Conservation (phyloP, 2,797 vertebrate species). For the Ambastaia sidthimunki region DNA sequence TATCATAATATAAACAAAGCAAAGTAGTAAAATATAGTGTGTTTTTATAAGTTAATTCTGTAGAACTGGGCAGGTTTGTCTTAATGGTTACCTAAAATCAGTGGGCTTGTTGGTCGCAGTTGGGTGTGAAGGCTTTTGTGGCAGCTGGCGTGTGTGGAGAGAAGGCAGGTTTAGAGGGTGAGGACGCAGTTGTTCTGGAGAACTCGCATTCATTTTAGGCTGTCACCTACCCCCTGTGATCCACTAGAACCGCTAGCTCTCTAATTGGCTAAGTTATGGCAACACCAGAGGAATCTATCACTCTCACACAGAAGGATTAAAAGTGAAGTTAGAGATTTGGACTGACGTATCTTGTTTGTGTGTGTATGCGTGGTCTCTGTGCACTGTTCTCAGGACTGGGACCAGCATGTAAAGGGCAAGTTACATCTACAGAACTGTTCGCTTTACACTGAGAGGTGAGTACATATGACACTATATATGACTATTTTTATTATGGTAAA, state of each 20-base stretch:
- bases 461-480: slow-evolving; percentile 51
- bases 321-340: slow-evolving; percentile 46
- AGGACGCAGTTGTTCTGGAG: slow-evolving; percentile 31
- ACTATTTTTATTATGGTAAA: background rate
- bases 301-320: slow-evolving; percentile 27
- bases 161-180: slow-evolving; percentile 39
- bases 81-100: slow-evolving; percentile 2
- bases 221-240: background rate
- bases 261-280: slow-evolving; percentile 53
- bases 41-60: background rate
- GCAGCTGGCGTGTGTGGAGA: slow-evolving; percentile 45
- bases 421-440: slow-evolving; percentile 93
- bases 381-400: slow-evolving; percentile 88
- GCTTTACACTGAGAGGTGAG: slow-evolving; percentile 90
- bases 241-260: slow-evolving; percentile 52
- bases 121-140: slow-evolving; percentile 45
- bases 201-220: slow-evolving; percentile 14
- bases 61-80: background rate
- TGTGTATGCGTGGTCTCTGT: slow-evolving; percentile 53
- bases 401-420: slow-evolving; percentile 96
- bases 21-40: background rate
- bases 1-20: background rate
- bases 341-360: slow-evolving; percentile 55
- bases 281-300: slow-evolving; percentile 40
- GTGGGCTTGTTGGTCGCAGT: slow-evolving; percentile 44